A percentile compares a stretch with the other conserved stretches of the same genome.
Evolutionary conservation across 2,797 vertebrate species (phyloP).

Genomic region (Tiaroga cobitis): DNA sequence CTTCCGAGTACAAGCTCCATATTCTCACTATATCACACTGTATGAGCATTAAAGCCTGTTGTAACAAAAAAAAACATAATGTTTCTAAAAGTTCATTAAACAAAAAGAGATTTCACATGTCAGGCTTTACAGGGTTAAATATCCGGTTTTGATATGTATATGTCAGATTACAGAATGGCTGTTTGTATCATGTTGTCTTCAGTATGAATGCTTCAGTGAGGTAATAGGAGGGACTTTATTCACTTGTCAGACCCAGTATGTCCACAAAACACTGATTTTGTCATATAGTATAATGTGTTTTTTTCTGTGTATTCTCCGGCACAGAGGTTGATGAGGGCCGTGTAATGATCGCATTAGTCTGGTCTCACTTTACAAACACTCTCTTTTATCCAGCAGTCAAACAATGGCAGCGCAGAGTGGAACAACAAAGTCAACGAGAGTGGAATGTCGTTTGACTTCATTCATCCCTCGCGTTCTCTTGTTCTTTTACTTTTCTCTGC

Average conservation of each 20-base stretch:
- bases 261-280: conserved; percentile 9
- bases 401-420: neutral
- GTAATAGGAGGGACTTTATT: neutral
- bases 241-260: neutral
- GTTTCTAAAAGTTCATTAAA: too few relatives aligned
- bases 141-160: too few relatives aligned
- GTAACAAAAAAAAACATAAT: too few relatives aligned
- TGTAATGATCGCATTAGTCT: conserved; percentile 30
- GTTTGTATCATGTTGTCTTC: conserved; percentile 9
- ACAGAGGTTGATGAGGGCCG: neutral
- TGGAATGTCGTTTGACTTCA: conserved; percentile 46
- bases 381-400: conserved; percentile 31
- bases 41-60: neutral
- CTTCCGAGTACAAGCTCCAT: too few relatives aligned
- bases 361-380: conserved; percentile 19
- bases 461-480: conserved; percentile 24
- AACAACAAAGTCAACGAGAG: conserved; percentile 31
- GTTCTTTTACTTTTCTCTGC: conserved; percentile 30
- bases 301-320: neutral
- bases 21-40: too few relatives aligned
- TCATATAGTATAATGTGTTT: neutral
- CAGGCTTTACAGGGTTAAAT: neutral
- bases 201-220: neutral
- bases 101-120: neutral
- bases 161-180: neutral